Percentiles rank a stretch among this genome's conserved stretches.
phyloP scores from a whole-genome alignment of 2,888 invertebrate genomes.

The Resseliella maxima region DNA sequence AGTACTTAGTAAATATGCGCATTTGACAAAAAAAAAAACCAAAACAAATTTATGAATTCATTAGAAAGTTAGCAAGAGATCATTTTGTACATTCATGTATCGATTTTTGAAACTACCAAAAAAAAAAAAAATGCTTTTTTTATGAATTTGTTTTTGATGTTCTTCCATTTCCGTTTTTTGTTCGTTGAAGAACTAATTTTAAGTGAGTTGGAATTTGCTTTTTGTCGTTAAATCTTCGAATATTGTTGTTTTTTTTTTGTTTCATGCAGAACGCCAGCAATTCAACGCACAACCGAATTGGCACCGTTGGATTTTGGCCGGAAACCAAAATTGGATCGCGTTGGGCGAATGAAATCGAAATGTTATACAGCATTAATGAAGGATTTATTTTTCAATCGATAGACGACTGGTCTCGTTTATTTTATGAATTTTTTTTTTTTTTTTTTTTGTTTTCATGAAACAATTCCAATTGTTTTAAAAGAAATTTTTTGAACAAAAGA shows the following conservation, averaged over 20 bases:
- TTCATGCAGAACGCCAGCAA: background rate
- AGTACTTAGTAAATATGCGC: no score
- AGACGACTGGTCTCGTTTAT: background rate
- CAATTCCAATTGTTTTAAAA: background rate
- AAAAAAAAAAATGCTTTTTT: background rate
- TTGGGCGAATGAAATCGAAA: conserved; percentile 53
- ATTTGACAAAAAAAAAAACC: no score
- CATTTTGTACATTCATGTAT: background rate
- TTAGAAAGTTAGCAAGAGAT: background rate
- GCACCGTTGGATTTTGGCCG: background rate
- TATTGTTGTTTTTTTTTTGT: background rate
- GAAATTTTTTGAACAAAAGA: background rate
- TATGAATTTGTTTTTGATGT: background rate
- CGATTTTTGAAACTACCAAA: background rate
- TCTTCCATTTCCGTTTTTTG: background rate
- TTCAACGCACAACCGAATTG: background rate
- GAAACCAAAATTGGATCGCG: conserved; percentile 54
- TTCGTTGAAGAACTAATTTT: background rate
- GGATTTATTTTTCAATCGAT: conserved; percentile 56
- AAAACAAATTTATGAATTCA: no score
- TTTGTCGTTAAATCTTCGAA: conserved; percentile 19
- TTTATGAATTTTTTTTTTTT: background rate
- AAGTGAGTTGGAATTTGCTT: background rate
- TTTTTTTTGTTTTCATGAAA: background rate
- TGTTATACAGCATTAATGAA: conserved; percentile 56